A percentile compares a stretch with the other conserved stretches of the same genome.
phyloP scores from a whole-genome alignment of 2,888 invertebrate genomes.

The Drosophila paracracens region DNA sequence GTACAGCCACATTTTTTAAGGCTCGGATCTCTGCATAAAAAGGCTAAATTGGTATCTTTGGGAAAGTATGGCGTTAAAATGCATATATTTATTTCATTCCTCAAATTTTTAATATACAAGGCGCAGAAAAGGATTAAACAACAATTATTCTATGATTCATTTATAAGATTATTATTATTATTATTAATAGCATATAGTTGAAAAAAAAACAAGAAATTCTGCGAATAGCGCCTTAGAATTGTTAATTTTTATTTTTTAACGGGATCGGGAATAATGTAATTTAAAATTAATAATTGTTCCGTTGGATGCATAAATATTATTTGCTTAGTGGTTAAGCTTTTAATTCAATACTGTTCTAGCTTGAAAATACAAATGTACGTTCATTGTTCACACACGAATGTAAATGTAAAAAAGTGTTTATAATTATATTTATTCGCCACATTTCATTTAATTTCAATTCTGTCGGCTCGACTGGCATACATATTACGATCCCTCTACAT shows the following conservation, averaged over 20 bases:
- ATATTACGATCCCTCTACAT: constrained; percentile 2
- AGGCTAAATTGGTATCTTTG: background rate
- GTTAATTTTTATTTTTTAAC: background rate
- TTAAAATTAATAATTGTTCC: background rate
- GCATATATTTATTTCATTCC: background rate
- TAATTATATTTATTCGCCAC: constrained; percentile 56
- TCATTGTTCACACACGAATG: constrained; percentile 2
- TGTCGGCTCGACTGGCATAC: constrained; percentile 11
- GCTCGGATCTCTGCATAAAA: background rate
- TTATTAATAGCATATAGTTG: background rate
- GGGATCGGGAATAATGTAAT: constrained; percentile 1
- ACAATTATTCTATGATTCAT: background rate
- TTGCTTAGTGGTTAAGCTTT: constrained; percentile 15
- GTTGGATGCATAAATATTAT: constrained; percentile 8
- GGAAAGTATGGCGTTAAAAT: background rate
- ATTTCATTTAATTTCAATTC: constrained; percentile 59
- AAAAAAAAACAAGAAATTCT: background rate
- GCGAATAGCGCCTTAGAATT: background rate
- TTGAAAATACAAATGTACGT: constrained; percentile 9
- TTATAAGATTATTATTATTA: background rate
- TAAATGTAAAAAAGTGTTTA: constrained; percentile 31
- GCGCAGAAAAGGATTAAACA: background rate
- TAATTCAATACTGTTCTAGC: constrained; percentile 12
- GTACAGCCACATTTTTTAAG: background rate
- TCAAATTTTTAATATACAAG: background rate